Percentiles rank a stretch among this genome's conserved stretches.
Conservation (phyloP, 2,113 vertebrate species). For the Pseudopipra pipra region DNA sequence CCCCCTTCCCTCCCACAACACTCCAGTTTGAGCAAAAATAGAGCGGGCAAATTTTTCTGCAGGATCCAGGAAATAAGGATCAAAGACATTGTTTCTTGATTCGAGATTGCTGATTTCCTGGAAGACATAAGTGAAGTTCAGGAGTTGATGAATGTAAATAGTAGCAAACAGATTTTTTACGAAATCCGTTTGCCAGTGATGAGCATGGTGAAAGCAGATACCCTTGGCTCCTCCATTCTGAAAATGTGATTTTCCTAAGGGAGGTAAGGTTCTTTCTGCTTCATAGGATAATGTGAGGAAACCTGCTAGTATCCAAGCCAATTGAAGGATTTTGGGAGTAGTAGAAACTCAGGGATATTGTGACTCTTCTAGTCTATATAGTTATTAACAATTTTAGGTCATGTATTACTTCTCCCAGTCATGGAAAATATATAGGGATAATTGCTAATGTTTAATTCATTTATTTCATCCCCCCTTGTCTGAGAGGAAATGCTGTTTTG, state of each 20-base stretch:
- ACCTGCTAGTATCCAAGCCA: neutral
- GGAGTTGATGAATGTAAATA: neutral
- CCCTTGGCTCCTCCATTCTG: neutral
- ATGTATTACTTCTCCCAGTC: neutral
- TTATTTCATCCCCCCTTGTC: neutral
- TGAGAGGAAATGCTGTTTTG: neutral
- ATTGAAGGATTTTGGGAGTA: neutral
- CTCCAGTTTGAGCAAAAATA: neutral
- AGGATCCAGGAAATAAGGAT: neutral
- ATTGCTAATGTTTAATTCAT: neutral
- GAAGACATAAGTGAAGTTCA: neutral
- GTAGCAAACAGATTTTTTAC: neutral
- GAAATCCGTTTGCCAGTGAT: neutral
- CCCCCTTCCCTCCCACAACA: rapidly evolving
- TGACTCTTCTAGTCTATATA: neutral
- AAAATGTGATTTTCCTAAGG: neutral
- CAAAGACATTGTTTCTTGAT: neutral
- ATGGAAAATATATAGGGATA: neutral
- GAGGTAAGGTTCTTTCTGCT: neutral
- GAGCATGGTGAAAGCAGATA: neutral
- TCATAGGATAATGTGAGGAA: neutral
- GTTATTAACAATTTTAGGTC: neutral
- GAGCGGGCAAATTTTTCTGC: neutral
- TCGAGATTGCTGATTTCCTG: neutral
- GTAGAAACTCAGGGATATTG: neutral